Evolutionary conservation across 2,113 vertebrate species (phyloP).

Genomic region (Uria lomvia): DNA sequence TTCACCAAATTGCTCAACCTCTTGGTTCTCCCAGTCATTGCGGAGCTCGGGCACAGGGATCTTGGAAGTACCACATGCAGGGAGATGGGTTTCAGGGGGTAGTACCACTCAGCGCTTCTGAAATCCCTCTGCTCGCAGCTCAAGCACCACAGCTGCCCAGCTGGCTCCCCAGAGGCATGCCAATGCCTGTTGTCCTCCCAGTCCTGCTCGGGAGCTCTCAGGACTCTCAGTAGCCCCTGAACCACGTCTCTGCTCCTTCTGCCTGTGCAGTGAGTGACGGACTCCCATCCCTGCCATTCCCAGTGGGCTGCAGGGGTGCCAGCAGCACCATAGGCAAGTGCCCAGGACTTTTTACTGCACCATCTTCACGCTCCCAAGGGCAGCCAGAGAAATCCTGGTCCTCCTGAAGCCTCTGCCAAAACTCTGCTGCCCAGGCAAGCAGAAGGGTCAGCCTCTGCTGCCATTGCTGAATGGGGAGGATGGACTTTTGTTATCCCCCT

Average conservation of each 20-base stretch:
- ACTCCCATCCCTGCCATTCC: neutral
- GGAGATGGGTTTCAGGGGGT: neutral
- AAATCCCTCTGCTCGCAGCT: neutral
- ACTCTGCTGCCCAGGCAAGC: neutral
- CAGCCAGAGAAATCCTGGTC: neutral
- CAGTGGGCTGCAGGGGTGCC: neutral
- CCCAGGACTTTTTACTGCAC: neutral
- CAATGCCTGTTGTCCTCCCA: neutral
- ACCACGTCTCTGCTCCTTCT: neutral
- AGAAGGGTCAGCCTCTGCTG: neutral
- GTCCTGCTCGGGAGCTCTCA: neutral
- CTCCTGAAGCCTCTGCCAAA: neutral
- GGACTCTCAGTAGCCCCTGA: neutral
- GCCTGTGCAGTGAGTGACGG: neutral
- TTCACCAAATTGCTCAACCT: neutral
- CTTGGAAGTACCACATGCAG: neutral
- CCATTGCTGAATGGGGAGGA: neutral
- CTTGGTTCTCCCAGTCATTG: neutral
- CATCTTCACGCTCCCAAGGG: neutral
- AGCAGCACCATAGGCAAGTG: neutral
- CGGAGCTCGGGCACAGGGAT: neutral
- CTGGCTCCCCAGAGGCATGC: neutral
- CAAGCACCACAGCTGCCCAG: neutral
- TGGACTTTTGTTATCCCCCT: neutral
- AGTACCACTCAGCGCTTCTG: neutral